Percentiles rank a stretch among this genome's conserved stretches.
phyloP scores from a whole-genome alignment of 2,888 invertebrate species.

The Acholoe squamosa region DNA sequence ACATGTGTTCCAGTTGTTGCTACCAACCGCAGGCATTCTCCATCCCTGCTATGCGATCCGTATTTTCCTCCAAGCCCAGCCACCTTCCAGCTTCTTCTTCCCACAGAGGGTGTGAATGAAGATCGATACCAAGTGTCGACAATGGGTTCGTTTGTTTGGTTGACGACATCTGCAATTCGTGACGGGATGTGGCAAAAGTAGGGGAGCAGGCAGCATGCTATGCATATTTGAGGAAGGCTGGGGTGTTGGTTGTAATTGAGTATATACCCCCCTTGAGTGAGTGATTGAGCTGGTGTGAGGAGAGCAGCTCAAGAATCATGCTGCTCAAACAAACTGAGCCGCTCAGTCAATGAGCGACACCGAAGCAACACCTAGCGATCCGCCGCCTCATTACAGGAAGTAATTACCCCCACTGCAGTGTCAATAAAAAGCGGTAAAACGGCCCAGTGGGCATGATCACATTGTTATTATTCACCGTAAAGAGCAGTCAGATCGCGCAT shows the following conservation, averaged over 20 bases:
- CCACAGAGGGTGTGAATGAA: neutral
- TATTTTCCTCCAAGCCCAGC: neutral
- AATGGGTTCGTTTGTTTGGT: slow-evolving; percentile 28
- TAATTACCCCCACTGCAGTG: neutral
- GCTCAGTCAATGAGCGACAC: neutral
- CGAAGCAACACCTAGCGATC: neutral
- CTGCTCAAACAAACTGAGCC: neutral
- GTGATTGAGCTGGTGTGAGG: neutral
- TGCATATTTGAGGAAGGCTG: too few relatives aligned
- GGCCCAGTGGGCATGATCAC: slow-evolving; percentile 10
- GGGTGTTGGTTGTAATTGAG: neutral
- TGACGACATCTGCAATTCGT: slow-evolving; percentile 32
- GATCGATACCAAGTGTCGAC: slow-evolving; percentile 11
- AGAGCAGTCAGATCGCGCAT: neutral
- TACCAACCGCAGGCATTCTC: slow-evolving; percentile 27
- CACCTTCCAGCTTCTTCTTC: neutral
- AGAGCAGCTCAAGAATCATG: neutral
- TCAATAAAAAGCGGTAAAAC: slow-evolving; percentile 37
- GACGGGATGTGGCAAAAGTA: slow-evolving; percentile 3
- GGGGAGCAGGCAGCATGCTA: neutral
- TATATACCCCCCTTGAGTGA: neutral
- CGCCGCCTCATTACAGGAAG: neutral
- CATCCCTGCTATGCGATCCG: neutral
- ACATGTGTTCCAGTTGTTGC: slow-evolving; percentile 32
- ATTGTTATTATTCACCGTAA: slow-evolving; percentile 33